Evolutionary conservation across 2,888 invertebrate genomes (phyloP).

Genomic region (Laspeyria flexula): DNA sequence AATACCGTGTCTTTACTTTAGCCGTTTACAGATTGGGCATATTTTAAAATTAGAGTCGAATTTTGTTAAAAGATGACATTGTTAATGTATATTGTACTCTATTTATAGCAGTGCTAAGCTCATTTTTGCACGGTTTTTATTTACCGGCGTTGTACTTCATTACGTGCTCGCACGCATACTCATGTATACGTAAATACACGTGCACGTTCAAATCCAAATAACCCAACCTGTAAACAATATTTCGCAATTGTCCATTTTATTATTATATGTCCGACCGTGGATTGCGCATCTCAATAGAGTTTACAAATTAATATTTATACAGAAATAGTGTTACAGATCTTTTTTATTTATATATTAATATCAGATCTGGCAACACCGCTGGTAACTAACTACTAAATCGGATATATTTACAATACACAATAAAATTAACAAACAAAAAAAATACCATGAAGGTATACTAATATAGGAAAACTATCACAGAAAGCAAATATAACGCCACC

Average conservation of each 20-base stretch:
- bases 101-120: too few relatives aligned
- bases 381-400: constrained; percentile 6
- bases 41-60: too few relatives aligned
- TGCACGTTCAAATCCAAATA: too few relatives aligned
- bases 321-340: background rate
- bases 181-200: too few relatives aligned
- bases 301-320: constrained; percentile 1
- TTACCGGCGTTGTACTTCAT: too few relatives aligned
- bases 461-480: constrained; percentile 18
- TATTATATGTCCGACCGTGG: constrained; percentile 35
- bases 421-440: constrained; percentile 4
- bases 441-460: constrained; percentile 1
- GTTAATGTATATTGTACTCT: too few relatives aligned
- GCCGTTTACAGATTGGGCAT: too few relatives aligned
- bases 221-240: background rate
- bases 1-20: too few relatives aligned
- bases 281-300: constrained; percentile 14
- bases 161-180: too few relatives aligned
- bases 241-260: background rate
- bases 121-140: too few relatives aligned
- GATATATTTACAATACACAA: constrained; percentile 6
- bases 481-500: constrained; percentile 16
- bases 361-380: constrained; percentile 6
- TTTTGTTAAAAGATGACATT: too few relatives aligned
- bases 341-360: background rate